Conservation (phyloP, 2,113 vertebrate species). For the Nothobranchius kuhntae region DNA sequence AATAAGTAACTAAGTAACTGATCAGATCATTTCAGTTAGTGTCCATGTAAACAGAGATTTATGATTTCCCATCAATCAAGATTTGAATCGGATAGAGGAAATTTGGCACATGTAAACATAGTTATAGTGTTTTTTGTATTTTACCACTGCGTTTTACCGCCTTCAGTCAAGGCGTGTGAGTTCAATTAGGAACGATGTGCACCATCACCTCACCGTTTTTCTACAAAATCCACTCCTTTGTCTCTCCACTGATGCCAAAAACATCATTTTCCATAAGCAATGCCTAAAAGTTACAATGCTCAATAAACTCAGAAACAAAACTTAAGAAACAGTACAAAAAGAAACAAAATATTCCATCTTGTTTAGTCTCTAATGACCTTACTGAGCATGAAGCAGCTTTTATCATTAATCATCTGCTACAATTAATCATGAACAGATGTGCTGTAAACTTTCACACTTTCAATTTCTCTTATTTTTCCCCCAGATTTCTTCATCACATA, state of each 20-base stretch:
- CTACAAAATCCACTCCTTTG: too few relatives aligned
- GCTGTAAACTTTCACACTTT: conserved; percentile 22
- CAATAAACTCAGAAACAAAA: neutral
- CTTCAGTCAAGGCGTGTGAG: too few relatives aligned
- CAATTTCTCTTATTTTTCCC: neutral
- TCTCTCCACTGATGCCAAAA: neutral
- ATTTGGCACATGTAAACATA: too few relatives aligned
- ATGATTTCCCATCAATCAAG: too few relatives aligned
- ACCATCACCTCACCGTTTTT: too few relatives aligned
- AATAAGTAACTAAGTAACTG: too few relatives aligned
- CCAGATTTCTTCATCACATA: conserved; percentile 2
- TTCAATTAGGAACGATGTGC: too few relatives aligned
- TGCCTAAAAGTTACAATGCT: neutral
- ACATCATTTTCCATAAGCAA: neutral
- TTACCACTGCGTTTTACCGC: too few relatives aligned
- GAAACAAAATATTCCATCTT: neutral
- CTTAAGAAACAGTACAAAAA: neutral
- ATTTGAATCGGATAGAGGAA: too few relatives aligned
- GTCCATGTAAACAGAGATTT: too few relatives aligned
- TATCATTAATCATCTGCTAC: conserved; percentile 44
- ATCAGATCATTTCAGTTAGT: too few relatives aligned
- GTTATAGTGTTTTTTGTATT: too few relatives aligned
- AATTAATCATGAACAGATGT: conserved; percentile 60
- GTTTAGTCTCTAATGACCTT: conserved; percentile 34
- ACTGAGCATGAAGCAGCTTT: conserved; percentile 43